Evolutionary conservation across 2,888 invertebrate genomes (phyloP), one percentile per base, ranked within the genome.

Genomic region (Cheilosia impressa): DNA sequence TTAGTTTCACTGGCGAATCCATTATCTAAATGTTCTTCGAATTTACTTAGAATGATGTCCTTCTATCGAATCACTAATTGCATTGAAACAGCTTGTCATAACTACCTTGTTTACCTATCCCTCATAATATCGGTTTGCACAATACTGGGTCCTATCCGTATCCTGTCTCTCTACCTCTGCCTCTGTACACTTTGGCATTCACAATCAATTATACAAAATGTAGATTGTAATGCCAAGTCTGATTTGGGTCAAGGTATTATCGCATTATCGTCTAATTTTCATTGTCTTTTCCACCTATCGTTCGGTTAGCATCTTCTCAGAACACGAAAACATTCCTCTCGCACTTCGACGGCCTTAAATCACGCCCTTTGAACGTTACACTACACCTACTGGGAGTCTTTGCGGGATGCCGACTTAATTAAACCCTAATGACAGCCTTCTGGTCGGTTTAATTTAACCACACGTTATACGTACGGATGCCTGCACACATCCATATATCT

Each of bases 401-500:
- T 79, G 79, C 79, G 79, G 83, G 79, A 79, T 58, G 73, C 73
- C 62, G 68, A 73, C 79, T 83, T 83, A 83, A 83, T 83, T 83
- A 83, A 83, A 68, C 62, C 78, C 83, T 78, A 83, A 83, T 79
- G 83, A 83, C 45, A 62, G 73, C 72, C 83, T 63, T 63, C 83
- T 78, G 79, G 79, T 73, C 73, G 68, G 79, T 63, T 76, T 76
- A 76, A 76, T 68, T 76, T 73, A 73, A 79, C 66, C 73, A 57
- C 78, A 68, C 47, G 55, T 66, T 69, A 24, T 65, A 38, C 43
- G 15, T 38, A 34, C 55, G 45, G 4, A 24, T 63, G 7, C 7
- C 5, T 31, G 3, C 22, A 27, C 50, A 38, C 19, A 38, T 27
- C 27, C 5, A 31, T 9, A 9, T 9, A 31, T 31, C 19, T 47